Conservation (phyloP, 2,113 vertebrate species). For the Cyrtonyx montezumae region DNA sequence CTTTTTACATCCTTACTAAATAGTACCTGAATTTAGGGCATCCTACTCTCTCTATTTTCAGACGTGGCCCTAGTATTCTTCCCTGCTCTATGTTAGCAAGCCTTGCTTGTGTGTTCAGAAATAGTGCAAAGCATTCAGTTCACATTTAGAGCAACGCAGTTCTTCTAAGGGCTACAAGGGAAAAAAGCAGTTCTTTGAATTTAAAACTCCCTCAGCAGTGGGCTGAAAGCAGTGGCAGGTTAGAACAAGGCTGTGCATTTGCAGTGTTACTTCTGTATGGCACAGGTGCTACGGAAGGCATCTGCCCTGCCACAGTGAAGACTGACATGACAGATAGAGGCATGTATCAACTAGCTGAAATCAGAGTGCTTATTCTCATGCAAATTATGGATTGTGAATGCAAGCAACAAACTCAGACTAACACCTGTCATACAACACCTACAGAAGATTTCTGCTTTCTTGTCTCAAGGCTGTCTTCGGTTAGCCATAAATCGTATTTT, state of each 20-base stretch:
- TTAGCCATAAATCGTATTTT: conserved; percentile 67
- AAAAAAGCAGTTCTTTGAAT: neutral
- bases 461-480: conserved; percentile 36
- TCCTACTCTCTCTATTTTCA: conserved; percentile 57
- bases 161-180: neutral
- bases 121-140: neutral
- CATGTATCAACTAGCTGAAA: conserved; percentile 60
- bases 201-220: neutral
- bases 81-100: neutral
- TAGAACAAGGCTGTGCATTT: neutral
- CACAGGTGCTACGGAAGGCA: neutral
- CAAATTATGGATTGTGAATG: conserved; percentile 44
- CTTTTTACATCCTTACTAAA: conserved; percentile 37
- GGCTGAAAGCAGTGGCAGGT: neutral
- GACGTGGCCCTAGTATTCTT: neutral
- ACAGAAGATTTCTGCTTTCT: conserved; percentile 54
- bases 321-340: conserved; percentile 25
- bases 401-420: conserved; percentile 34
- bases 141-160: neutral
- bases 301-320: neutral
- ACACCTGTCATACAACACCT: conserved; percentile 61
- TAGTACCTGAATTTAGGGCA: neutral
- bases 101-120: neutral
- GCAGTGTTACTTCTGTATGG: neutral
- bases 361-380: conserved; percentile 60